Base-by-base conservation (phyloP, 1,140 invertebrate species). In the Eriocheir sinensis region DNA sequence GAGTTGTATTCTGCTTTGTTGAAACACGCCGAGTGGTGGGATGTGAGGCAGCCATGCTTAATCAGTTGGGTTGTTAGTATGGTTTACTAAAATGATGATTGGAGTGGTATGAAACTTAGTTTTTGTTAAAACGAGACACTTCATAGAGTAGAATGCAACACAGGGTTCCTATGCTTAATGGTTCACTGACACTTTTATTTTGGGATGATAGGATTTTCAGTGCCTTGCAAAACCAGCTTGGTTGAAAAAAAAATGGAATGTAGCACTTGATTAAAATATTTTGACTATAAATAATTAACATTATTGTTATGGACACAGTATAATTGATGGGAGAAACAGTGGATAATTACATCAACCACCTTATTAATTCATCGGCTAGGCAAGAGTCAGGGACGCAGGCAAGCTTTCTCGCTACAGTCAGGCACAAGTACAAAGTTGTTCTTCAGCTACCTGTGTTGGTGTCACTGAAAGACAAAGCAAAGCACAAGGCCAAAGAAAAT, bases 1-100 rank as follows among this genome's bases (percentile, higher is more conserved):
- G 48, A 34, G 60, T 60, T 60, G 17, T 21, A 89, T 60, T 90
- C 44, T 89, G 32, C 60, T 90, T 30, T 53, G 89, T 60, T 21
- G 48, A 34, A 90, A 34, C 60, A 21, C 60, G 30, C 81, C 34
- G 30, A 34, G 48, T 32, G 48, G 86, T 27, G 41, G 30, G 41
- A 88, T 38, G 38, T 85, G 30, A 41, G 21, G 89, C 30, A 90
- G 40, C 89, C 89, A 53, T 12, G 27, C 32, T 12, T 60, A 34
- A 90, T 90, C 89, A 60, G 17, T 90, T 34, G 30, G n/a, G 41
- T 89, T 60, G 9, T 21, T 27, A 21, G 53, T 6, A 60, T 60
- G 53, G 53, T 9, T 60, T 21, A 21, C 8, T 21, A 15, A 60
- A 21, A 21, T 2, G 53, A 60, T 21, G 53, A 60, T 3, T 2